Base-by-base conservation (phyloP, 2,888 invertebrate species). In the Stegophylla sp. region DNA sequence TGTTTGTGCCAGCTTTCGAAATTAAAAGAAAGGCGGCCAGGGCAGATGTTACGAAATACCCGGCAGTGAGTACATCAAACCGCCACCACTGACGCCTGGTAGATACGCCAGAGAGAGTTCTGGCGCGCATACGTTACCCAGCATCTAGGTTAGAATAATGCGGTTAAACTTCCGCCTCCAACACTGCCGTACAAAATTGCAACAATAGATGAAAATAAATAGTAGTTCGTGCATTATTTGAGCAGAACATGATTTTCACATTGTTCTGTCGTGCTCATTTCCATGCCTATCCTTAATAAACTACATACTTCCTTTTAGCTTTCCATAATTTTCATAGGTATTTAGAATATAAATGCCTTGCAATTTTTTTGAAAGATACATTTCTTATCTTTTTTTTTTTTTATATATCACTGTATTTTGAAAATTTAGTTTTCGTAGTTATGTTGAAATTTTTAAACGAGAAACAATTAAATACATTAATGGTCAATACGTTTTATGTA, bases 91-190 rank as follows among this genome's bases (percentile, higher is more conserved):
- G 67, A 77, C 77, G 77, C 77, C 45, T 69, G 61, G 41, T 69
- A 48, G 69, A 79, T 79, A 71, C 28, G 53, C 48, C 71, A 79
- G 79, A 71, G 79, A 79, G 79, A 79, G 79, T 79, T 79, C 51
- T 59, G 48, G 23, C 61, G 23, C 61, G 34, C n/a, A 63, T 48
- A 61, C 67, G 45, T 67, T 76, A 69, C 64, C 48, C 79, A 69
- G 77, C 77, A 77, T 79, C 79, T 79, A 79, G 79, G 79, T 79
- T 79, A 79, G 79, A 61, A 71, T 79, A 79, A 79, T 79, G 61
- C 71, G 71, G 79, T 79, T 71, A 69, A 71, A 79, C 79, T 79
- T 79, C 79, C 79, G 79, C 71, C 59, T 79, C 79, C 71, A 71
- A 41, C 34, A 28, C 41, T 41, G 64, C 3, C 51, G 26, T 64